Base-by-base conservation (phyloP, 1,140 invertebrate species). In the Trachymyrmex septentrionalis region DNA sequence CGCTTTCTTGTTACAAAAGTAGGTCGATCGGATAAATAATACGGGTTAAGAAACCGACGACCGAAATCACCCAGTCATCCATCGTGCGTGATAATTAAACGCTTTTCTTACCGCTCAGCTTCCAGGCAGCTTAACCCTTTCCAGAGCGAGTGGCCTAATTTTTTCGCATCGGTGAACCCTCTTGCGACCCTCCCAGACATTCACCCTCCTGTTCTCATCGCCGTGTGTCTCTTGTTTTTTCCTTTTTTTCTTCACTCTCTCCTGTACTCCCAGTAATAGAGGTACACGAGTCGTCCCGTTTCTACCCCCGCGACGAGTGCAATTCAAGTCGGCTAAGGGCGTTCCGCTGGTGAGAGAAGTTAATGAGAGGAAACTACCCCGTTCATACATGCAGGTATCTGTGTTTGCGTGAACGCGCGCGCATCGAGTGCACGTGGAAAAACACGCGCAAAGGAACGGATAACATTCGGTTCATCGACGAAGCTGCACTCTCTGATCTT, bases 111-210 rank as follows among this genome's bases (percentile, higher is more conserved):
- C 16, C 76, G 44, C 48, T 63, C 38, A n/a, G 63, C n/a, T 34
- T 80, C 50, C 21, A 48, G 48, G 12, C 66, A 69, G 21, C 38
- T 69, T 67, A 38, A 71, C 64, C 50, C 78, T 57, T 71, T 57
- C 53, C 50, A 71, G 38, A 48, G 64, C 48, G 64, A 81, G 73
- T 88, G 89, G 77, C 87, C 89, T 90, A 91, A 91, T 92, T 92
- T 89, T 61, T 85, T 75, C 87, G 80, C 89, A 87, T 91, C 73
- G 85, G 85, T 87, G 84, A 21, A 57, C 87, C 86, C 64, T 78
- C 71, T 78, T 73, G 59, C 75, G 57, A 80, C 63, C 66, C 44
- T 57, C 34, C 38, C 76, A 81, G 89, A 92, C 88, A 67, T 66
- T 81, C 64, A 69, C 48, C 21, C 50, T 81, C 21, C 38, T 24